Evolutionary conservation across 2,113 vertebrate genomes (phyloP).

Genomic region (Syngnathus scovelli): DNA sequence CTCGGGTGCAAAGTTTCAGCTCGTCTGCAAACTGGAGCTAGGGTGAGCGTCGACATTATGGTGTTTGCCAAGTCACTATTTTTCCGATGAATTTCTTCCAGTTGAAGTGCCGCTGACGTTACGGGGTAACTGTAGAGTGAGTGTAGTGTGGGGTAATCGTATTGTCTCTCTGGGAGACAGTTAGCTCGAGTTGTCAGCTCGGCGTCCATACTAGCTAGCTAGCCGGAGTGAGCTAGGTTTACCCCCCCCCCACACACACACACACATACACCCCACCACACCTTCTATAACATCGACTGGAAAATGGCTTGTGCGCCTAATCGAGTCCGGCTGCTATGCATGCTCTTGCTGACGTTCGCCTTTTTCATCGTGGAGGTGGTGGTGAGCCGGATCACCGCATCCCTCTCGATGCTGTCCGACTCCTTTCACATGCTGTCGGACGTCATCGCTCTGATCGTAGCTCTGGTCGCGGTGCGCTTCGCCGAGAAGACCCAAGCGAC

Average conservation of each 20-base stretch:
- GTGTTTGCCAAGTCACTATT: neutral
- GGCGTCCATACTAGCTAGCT: constrained; percentile 18
- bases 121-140: neutral
- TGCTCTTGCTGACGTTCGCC: constrained; percentile 87
- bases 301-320: constrained; percentile 76
- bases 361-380: constrained; percentile 96
- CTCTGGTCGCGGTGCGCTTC: constrained; percentile 92
- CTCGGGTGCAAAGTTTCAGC: constrained; percentile 98
- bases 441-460: constrained; percentile 91
- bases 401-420: constrained; percentile 95
- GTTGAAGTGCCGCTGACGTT: constrained; percentile 18
- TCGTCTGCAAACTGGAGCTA: constrained; percentile 78
- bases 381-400: constrained; percentile 87
- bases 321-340: constrained; percentile 86
- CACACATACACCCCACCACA: too few species aligned
- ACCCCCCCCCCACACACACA: too few species aligned
- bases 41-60: constrained; percentile 27
- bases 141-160: constrained; percentile 7
- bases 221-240: constrained; percentile 5
- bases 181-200: constrained; percentile 33
- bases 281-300: constrained; percentile 1
- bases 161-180: constrained; percentile 47
- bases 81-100: neutral
- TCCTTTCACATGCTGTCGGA: constrained; percentile 98
- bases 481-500: constrained; percentile 88